Evolutionary conservation across 2,888 invertebrate species (phyloP).

Genomic region (Stramonita haemastoma): DNA sequence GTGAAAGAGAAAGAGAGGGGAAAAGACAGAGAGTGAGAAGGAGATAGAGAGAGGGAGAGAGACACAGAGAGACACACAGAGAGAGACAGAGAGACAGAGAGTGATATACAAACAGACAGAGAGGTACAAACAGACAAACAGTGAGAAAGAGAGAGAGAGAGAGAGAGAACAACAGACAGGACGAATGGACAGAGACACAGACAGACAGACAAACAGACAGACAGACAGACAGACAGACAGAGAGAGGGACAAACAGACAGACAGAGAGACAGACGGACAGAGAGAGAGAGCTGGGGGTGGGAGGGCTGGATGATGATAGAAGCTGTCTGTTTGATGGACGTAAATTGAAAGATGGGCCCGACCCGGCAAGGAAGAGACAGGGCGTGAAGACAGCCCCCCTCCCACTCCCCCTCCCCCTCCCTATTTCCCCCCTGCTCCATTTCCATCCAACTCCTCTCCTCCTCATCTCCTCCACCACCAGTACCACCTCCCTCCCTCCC

Average conservation of each 20-base stretch:
- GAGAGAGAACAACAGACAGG: background rate
- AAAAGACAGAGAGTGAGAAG: too few species aligned
- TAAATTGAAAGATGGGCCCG: constrained; percentile 38
- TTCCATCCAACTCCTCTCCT: too few species aligned
- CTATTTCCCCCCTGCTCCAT: too few species aligned
- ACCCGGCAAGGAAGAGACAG: background rate
- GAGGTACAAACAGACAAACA: too few species aligned
- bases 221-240: background rate
- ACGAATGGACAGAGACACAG: too few species aligned
- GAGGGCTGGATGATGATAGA: constrained; percentile 29
- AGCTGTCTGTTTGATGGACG: constrained; percentile 36
- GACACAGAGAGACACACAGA: background rate
- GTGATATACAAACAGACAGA: too few species aligned
- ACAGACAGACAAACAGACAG: too few species aligned
- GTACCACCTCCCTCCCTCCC: too few species aligned
- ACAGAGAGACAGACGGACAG: background rate
- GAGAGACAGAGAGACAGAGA: background rate
- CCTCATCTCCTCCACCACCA: too few species aligned
- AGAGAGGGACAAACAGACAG: background rate
- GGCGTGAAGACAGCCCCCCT: constrained; percentile 21
- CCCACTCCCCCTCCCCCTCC: background rate
- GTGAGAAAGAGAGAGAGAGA: background rate
- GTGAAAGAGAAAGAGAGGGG: too few species aligned
- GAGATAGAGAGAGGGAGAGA: too few species aligned
- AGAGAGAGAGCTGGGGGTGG: background rate